These are phyloP conservation scores for Rhincodon typus DNA, from an alignment of 2,797 vertebrate species.

Conservation along the genomic window DNA sequence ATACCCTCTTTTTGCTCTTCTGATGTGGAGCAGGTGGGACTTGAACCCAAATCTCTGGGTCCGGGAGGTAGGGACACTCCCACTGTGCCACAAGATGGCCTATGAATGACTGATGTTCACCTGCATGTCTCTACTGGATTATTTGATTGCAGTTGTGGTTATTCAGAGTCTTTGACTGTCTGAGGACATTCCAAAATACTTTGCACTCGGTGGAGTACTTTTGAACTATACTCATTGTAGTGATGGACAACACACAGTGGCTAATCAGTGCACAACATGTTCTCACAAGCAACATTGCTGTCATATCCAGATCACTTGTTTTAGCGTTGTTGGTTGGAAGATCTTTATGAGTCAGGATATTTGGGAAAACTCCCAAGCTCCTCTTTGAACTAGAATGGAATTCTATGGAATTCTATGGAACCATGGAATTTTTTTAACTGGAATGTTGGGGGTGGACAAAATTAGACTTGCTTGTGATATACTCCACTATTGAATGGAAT, in stretches of 20 bases:
- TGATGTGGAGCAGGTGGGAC: too few species aligned
- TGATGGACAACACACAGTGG: background rate
- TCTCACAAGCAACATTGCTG: background rate
- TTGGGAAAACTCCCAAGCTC: background rate
- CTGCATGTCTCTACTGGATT: background rate
- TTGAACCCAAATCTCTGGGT: too few species aligned
- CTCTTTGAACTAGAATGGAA: too few species aligned
- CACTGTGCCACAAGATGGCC: too few species aligned
- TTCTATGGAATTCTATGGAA: too few species aligned
- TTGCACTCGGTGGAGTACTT: background rate
- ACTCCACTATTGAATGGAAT: background rate
- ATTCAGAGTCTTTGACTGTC: background rate
- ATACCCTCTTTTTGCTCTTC: too few species aligned
- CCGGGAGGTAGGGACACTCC: too few species aligned
- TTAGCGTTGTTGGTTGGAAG: background rate
- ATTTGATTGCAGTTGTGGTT: background rate
- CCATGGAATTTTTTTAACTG: background rate
- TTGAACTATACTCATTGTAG: background rate
- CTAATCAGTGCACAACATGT: background rate
- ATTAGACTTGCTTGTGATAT: background rate
- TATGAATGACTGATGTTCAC: background rate
- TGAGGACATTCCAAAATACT: background rate
- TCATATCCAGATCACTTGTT: background rate
- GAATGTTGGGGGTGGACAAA: background rate
- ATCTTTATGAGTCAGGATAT: background rate